Evolutionary conservation across 2,888 invertebrate genomes (phyloP), one percentile per base, ranked within the genome.

Genomic region (Encarsia formosa): DNA sequence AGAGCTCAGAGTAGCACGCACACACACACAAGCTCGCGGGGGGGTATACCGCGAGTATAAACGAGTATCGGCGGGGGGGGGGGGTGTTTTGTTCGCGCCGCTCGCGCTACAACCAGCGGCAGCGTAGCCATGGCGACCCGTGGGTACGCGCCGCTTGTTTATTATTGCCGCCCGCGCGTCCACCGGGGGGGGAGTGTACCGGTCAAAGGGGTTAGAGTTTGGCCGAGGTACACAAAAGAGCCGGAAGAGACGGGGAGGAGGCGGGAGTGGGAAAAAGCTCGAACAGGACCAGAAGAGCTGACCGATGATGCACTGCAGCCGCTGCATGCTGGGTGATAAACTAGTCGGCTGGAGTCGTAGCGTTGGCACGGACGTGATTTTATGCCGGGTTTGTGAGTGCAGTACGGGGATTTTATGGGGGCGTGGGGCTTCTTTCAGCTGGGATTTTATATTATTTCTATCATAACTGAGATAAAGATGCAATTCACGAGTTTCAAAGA

Each of bases 141-240:
- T n/a, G n/a, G n/a, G n/a, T n/a, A n/a, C n/a, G n/a, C n/a, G 64
- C 67, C 63, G 67, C 67, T 73, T 73, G 73, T 73, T 73, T 73
- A 73, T 73, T 73, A 71, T 73, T 73, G 72, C 70, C 68, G 66
- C 68, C 68, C 66, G 67, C 61, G 63, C 61, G 60, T 58, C 54
- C 57, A 58, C 46, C 59, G 58, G 58, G 52, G 34, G n/a, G 43
- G 31, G 57, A 52, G 32, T 51, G 59, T 44, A 52, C 52, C 49
- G 38, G 11, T 16, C 9, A 42, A 42, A 42, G 23, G 29, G 15
- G 31, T 15, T n/a, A n/a, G 39, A 13, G 15, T 18, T 16, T 37
- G 9, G 2, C 26, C 26, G 11, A 26, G 26, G 26, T 26, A 11
- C 26, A 26, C 26, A 26, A 26, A 26, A 26, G 26, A 26, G 26